Percentiles rank a stretch among this genome's conserved stretches.
These are phyloP conservation scores for Slavum lentiscoides DNA, from an alignment of 2,888 invertebrate species.

Conservation along the genomic window DNA sequence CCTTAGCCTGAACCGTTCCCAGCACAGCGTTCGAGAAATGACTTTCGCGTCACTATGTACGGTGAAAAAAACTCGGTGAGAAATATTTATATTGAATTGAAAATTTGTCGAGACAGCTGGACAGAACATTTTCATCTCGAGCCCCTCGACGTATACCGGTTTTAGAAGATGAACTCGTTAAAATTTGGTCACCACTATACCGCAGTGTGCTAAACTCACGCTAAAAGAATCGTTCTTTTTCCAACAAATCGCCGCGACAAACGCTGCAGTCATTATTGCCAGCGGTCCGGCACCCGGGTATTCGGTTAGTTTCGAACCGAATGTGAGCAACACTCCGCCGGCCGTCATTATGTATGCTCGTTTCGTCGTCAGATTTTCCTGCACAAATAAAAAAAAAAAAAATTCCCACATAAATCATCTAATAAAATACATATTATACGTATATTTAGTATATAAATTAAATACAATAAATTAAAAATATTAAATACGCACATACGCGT, in stretches of 20 bases:
- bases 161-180: not conserved
- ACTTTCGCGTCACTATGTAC: too few relatives aligned
- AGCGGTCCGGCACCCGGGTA: slow-evolving; percentile 69
- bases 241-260: slow-evolving; percentile 66
- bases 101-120: not conserved
- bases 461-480: too few relatives aligned
- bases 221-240: slow-evolving; percentile 57
- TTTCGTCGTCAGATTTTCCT: slow-evolving; percentile 56
- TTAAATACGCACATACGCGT: too few relatives aligned
- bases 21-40: too few relatives aligned
- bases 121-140: not conserved
- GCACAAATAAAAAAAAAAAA: slow-evolving; percentile 22
- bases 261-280: slow-evolving; percentile 64
- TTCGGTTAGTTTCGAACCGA: slow-evolving; percentile 63
- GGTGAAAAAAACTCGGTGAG: too few relatives aligned
- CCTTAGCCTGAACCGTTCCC: too few relatives aligned
- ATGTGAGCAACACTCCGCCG: slow-evolving; percentile 68
- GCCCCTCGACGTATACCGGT: not conserved
- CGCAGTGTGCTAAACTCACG: slow-evolving; percentile 12
- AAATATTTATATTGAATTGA: not conserved
- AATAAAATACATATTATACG: not conserved
- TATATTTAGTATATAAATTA: too few relatives aligned
- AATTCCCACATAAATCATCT: not conserved
- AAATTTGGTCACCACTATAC: not conserved
- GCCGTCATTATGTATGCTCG: slow-evolving; percentile 63